Evolutionary conservation across 2,888 invertebrate species (phyloP).

Genomic region (Lacanobia oleracea): DNA sequence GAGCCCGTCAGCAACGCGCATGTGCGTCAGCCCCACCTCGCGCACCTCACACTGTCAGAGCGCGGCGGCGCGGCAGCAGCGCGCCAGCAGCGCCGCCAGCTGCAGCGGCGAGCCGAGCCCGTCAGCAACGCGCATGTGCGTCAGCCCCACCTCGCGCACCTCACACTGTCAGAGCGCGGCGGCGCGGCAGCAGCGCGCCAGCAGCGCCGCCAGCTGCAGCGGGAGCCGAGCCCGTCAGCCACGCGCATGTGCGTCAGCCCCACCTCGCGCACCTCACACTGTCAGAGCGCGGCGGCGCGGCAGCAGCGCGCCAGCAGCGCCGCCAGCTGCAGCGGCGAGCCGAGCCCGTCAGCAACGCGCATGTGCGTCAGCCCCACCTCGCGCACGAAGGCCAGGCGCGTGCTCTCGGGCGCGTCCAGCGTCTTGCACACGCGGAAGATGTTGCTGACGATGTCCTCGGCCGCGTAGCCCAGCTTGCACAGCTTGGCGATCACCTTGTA

Average conservation of each 20-base stretch:
- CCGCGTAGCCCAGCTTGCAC: constrained; percentile 98
- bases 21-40: too few relatives aligned
- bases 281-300: constrained; percentile 73
- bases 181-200: too few relatives aligned
- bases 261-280: background rate
- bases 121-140: too few relatives aligned
- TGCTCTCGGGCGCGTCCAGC: constrained; percentile 94
- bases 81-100: too few relatives aligned
- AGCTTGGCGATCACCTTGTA: constrained; percentile 96
- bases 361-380: constrained; percentile 98
- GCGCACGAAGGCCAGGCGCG: constrained; percentile 96
- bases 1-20: too few relatives aligned
- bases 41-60: too few relatives aligned
- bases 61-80: too few relatives aligned
- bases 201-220: too few relatives aligned
- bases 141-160: too few relatives aligned
- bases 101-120: too few relatives aligned
- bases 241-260: background rate
- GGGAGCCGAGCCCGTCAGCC: too few relatives aligned
- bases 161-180: too few relatives aligned
- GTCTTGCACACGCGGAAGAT: constrained; percentile 98
- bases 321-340: constrained; percentile 97
- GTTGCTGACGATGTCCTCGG: constrained; percentile 99
- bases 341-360: constrained; percentile 97
- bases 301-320: constrained; percentile 97